phyloP scores from a whole-genome alignment of 2,113 vertebrate genomes.

The Prionailurus bengalensis region DNA sequence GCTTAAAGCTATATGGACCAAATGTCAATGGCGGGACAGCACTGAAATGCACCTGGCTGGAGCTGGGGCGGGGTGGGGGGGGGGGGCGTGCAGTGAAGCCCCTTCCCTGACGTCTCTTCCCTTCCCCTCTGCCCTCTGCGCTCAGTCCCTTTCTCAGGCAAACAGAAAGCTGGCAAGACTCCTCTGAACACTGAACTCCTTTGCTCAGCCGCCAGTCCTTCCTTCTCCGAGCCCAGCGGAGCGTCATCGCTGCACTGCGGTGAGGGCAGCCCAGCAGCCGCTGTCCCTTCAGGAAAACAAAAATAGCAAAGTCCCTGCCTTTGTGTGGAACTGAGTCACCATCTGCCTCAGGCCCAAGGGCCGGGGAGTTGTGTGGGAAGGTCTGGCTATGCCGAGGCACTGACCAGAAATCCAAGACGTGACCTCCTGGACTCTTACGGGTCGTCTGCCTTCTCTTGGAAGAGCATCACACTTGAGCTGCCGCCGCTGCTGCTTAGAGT shows the following conservation, averaged over 20 bases:
- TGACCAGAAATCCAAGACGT: neutral
- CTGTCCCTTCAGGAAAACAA: conserved; percentile 7
- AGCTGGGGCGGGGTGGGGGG: accelerated
- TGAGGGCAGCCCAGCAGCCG: neutral
- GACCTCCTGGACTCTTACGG: neutral
- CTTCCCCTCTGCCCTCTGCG: accelerated
- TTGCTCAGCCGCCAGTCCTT: neutral
- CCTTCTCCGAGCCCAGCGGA: neutral
- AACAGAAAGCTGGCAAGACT: neutral
- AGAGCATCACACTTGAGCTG: neutral
- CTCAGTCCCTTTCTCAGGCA: neutral
- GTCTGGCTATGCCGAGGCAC: no score
- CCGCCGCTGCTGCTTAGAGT: neutral
- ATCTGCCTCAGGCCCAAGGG: neutral
- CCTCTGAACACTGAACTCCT: neutral
- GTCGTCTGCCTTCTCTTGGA: neutral
- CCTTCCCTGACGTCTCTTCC: neutral
- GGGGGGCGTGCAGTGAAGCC: accelerated
- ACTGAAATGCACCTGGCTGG: neutral
- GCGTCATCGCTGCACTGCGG: neutral
- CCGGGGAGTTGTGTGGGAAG: neutral
- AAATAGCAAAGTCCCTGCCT: neutral
- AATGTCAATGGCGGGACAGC: neutral
- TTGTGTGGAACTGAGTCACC: neutral
- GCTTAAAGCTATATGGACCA: neutral